Evolutionary conservation across 2,797 vertebrate species (phyloP), one percentile per base, ranked within the genome.

Genomic region (Alfaro cultratus): DNA sequence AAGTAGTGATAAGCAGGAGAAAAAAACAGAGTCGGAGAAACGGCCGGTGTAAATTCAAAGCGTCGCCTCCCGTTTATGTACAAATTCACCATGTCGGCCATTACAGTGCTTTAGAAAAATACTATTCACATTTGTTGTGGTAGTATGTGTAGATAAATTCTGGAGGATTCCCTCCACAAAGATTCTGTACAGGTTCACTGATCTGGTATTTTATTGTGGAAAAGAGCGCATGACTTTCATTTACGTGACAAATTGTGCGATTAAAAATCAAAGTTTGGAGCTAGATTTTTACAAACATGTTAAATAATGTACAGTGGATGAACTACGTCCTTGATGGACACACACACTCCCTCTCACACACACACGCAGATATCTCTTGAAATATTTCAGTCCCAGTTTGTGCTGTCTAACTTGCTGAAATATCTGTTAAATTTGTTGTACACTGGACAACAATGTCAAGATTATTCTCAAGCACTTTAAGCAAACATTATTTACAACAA

Each of bases 21-120:
- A 95, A 53, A 94, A 93, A 95, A 96, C 95, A 95, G 94, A 87
- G 88, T 76, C 80, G 85, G 81, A 89, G 84, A 91, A 80, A 90
- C 86, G 93, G 95, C 96, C 95, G 93, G 94, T 93, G 87, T 62
- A 91, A 94, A 94, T 90, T 83, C 88, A 93, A 94, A 92, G 86
- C 89, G 79, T 86, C 45, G 94, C 93, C 94, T 95, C 95, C 95
- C 0, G 3, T 6, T 16, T 98, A 98, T 99, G 96, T 98, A 99
- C 98, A 99, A 96, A 96, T 94, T 95, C 94, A 94, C 95, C 88
- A 95, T 92, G 93, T 94, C 93, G 94, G 91, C 96, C 95, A 93
- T 95, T 96, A 96, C 94, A 96, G 95, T 95, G 95, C 96, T 96
- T 97, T 99, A 99, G 97, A 99, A 99, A 99, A 99, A 99, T 99